phyloP scores from a whole-genome alignment of 2,113 vertebrate species.

The Malurus alboscapulatus region DNA sequence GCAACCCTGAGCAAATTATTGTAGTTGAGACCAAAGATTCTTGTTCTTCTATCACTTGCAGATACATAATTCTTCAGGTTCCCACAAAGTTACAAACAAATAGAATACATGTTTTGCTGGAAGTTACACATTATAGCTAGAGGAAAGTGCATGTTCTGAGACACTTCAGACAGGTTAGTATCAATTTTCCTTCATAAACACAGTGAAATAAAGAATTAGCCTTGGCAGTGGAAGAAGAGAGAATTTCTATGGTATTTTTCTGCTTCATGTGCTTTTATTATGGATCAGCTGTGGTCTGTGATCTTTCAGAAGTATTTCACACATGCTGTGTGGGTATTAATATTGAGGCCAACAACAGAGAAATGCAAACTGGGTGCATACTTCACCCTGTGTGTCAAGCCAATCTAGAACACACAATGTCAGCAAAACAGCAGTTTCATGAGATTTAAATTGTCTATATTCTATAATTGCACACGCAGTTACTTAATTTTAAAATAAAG shows the following conservation, averaged over 20 bases:
- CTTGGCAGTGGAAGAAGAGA: background rate
- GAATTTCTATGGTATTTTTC: background rate
- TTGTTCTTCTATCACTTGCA: background rate
- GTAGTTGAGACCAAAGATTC: background rate
- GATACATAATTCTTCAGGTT: background rate
- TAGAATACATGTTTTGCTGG: background rate
- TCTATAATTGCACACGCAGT: background rate
- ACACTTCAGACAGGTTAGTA: background rate
- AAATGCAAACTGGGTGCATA: background rate
- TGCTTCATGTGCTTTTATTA: background rate
- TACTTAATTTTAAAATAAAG: background rate
- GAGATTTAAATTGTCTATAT: background rate
- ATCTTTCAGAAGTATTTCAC: slow-evolving; percentile 11
- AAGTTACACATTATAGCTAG: background rate
- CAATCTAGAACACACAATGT: background rate
- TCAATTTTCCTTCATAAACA: background rate
- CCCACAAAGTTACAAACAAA: background rate
- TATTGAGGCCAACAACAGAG: background rate
- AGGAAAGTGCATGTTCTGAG: background rate
- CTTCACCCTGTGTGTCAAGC: background rate
- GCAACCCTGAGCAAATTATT: background rate
- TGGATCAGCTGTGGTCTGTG: background rate
- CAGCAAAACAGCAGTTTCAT: background rate
- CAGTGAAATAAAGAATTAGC: background rate
- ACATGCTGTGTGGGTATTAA: background rate